Base-by-base conservation (phyloP, 2,888 invertebrate genomes). In the Frankliniella fusca region DNA sequence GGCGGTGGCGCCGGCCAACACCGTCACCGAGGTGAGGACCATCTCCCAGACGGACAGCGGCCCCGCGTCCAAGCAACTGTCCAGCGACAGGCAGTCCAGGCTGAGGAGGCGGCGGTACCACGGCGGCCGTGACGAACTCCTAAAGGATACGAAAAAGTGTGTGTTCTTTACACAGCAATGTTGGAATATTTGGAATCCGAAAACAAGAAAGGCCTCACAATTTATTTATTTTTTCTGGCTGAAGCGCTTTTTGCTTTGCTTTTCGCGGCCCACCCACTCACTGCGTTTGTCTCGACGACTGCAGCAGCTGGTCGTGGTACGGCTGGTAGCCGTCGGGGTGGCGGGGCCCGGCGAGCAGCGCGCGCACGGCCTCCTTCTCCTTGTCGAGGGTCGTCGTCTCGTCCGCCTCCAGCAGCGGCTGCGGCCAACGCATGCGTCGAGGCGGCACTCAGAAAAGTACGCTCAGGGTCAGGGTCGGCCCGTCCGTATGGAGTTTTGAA, bases 1-100 rank as follows among this genome's bases (percentile, higher is more conserved):
- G 7, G 94, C 92, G 2, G 88, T 81, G 10, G 92, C 85, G 0
- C 95, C 94, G 15, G 84, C 12, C 85, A 93, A 88, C 2, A 91
- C 81, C 85, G 93, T 90, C 0, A 94, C 91, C 83, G 80, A 88
- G 85, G 93, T 91, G 27, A 89, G 87, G 87, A 86, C 86, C 79
- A 87, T 85, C 80, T 87, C 85, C 23, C 86, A 85, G 79, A 86
- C 85, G 83, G 87, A 76, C 81, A 82, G n/a, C n/a, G 82, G 83
- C 61, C 83, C 83, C 18, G 82, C 81, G 48, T n/a, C 49, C 48
- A 54, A 70, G 81, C 48, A 80, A 80, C 80, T 80, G 70, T 50
- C 80, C 54, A 81, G 80, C 54, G 81, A 76, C 50, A 80, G 80
- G 70, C n/a, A 27, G 49, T 79, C 54, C 61, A 48, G 80, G 80